Conservation (phyloP, 2,113 vertebrate species). For the Cepphus grylle region DNA sequence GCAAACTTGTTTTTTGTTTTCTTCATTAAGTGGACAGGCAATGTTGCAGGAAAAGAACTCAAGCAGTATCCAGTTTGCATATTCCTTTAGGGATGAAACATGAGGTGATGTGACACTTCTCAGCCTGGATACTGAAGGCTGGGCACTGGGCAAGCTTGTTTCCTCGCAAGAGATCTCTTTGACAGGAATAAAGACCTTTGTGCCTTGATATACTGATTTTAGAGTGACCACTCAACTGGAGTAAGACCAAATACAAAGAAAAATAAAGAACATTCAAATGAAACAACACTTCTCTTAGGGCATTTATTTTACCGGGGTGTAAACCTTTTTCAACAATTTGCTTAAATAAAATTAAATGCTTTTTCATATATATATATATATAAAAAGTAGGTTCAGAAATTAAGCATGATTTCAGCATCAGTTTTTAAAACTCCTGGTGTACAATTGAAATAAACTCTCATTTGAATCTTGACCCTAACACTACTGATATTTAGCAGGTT, state of each 20-base stretch:
- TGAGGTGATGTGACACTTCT: not conserved
- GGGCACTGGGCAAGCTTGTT: not conserved
- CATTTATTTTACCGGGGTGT: not conserved
- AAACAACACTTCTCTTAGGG: not conserved
- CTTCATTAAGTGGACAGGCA: not conserved
- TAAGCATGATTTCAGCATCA: not conserved
- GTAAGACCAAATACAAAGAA: not conserved
- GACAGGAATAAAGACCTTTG: not conserved
- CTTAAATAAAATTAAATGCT: not conserved
- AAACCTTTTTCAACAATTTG: not conserved
- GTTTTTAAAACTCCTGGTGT: not conserved
- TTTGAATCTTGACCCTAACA: not conserved
- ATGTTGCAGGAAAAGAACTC: not conserved
- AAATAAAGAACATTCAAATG: not conserved
- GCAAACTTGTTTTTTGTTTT: not conserved
- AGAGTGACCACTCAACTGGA: not conserved
- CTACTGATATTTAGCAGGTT: not conserved
- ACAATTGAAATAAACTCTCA: not conserved
- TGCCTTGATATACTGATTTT: not conserved
- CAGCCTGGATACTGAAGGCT: not conserved
- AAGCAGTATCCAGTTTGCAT: not conserved
- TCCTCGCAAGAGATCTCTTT: not conserved
- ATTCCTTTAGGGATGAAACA: conserved; percentile 9
- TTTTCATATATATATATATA: not conserved
- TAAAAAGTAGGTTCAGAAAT: not conserved